A percentile compares a stretch with the other conserved stretches of the same genome.
Conservation (phyloP, 1,140 invertebrate genomes). For the Ceratitis capitata region DNA sequence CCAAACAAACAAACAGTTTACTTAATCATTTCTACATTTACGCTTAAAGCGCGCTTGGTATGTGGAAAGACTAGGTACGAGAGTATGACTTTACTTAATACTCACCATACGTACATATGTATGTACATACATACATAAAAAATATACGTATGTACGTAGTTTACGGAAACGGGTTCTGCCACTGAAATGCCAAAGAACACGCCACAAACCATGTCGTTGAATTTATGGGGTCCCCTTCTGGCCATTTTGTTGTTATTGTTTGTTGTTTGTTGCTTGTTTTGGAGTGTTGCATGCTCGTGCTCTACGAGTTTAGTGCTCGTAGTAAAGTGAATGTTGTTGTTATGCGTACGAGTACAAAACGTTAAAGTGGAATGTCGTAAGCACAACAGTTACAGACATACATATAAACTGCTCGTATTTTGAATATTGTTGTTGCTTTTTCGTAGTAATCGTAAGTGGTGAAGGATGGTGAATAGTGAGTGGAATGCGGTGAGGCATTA, state of each 20-base stretch:
- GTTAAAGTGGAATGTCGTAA: constrained; percentile 8
- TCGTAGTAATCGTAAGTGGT: neutral
- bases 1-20: constrained; percentile 13
- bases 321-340: neutral
- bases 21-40: constrained; percentile 1
- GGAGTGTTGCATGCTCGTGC: neutral
- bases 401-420: neutral
- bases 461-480: neutral
- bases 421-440: neutral
- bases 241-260: no score
- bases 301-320: neutral
- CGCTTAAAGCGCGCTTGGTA: constrained; percentile 32
- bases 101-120: neutral
- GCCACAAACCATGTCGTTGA: constrained; percentile 14
- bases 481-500: constrained; percentile 11
- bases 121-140: no score
- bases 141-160: neutral
- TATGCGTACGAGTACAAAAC: constrained; percentile 1
- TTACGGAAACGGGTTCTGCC: constrained; percentile 3
- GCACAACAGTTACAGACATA: neutral
- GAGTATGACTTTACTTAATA: neutral
- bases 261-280: no score
- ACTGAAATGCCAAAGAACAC: constrained; percentile 22
- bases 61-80: constrained; percentile 32
- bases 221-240: neutral